These are phyloP conservation scores for Rhimphoctona megacephalus DNA, from an alignment of 2,888 invertebrate species.

Conservation along the genomic window DNA sequence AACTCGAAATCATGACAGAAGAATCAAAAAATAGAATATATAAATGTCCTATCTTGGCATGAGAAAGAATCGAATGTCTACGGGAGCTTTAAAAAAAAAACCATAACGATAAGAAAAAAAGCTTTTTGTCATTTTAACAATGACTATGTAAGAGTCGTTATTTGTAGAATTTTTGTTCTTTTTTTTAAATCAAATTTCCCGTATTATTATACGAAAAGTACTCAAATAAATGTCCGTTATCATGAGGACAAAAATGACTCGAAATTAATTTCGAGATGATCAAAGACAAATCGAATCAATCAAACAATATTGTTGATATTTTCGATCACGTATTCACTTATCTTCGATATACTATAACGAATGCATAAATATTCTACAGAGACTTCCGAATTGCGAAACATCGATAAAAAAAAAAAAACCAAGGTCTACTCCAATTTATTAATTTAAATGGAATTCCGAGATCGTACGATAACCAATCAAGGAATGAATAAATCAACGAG, in stretches of 20 bases:
- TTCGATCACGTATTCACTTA: not conserved
- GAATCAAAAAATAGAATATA: not conserved
- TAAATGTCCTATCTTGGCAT: not conserved
- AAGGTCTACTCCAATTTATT: not conserved
- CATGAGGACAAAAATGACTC: not conserved
- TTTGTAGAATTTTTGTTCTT: too few species aligned
- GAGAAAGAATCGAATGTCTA: not conserved
- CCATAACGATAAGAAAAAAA: not conserved
- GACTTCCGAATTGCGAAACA: not conserved
- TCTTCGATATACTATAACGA: not conserved
- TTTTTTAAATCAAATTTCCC: too few species aligned
- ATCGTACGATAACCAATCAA: not conserved
- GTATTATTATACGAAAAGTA: not conserved
- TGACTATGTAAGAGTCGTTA: not conserved
- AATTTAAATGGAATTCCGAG: not conserved
- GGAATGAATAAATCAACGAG: constrained; percentile 20
- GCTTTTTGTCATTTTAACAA: not conserved
- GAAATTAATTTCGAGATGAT: not conserved
- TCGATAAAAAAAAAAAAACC: not conserved
- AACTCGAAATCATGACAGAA: not conserved
- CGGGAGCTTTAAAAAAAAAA: not conserved
- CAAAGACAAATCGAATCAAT: not conserved
- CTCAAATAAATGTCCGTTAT: not conserved
- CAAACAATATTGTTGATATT: not conserved
- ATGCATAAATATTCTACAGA: constrained; percentile 4